A percentile compares a stretch with the other conserved stretches of the same genome.
These are phyloP conservation scores for Acanthochromis polyacanthus DNA, from an alignment of 2,113 vertebrate species.

Conservation along the genomic window DNA sequence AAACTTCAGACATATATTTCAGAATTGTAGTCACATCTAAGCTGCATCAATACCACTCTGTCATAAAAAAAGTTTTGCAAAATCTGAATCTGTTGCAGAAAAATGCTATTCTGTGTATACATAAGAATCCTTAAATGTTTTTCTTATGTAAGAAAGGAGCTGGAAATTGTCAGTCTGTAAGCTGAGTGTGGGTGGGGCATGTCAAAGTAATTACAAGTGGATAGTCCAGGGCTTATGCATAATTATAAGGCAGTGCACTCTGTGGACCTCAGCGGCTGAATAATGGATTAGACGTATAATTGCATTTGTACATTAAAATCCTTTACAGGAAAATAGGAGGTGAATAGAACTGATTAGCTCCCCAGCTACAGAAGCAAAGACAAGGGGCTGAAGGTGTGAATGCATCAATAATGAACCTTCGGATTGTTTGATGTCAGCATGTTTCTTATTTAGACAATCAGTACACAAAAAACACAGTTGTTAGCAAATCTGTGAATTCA, in stretches of 20 bases:
- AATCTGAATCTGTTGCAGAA: neutral
- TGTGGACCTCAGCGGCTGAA: slow-evolving; percentile 72
- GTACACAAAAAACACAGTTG: neutral
- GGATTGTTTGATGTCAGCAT: neutral
- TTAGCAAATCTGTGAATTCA: neutral
- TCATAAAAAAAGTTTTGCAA: neutral
- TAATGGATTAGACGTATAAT: slow-evolving; percentile 82
- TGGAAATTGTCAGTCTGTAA: slow-evolving; percentile 33
- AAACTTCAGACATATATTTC: too few relatives aligned
- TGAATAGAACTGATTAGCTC: slow-evolving; percentile 53
- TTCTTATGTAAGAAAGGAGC: slow-evolving; percentile 25
- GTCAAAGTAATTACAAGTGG: slow-evolving; percentile 80
- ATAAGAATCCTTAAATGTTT: neutral
- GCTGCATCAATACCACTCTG: too few relatives aligned
- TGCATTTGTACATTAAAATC: slow-evolving; percentile 88
- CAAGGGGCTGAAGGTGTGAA: slow-evolving; percentile 2
- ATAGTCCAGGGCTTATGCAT: slow-evolving; percentile 73
- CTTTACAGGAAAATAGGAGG: slow-evolving; percentile 54
- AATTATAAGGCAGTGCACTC: slow-evolving; percentile 69
- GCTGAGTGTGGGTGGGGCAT: slow-evolving; percentile 28
- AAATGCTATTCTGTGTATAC: neutral
- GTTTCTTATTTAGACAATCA: neutral
- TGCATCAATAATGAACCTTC: neutral
- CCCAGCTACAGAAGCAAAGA: slow-evolving; percentile 21
- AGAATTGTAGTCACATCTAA: too few relatives aligned